phyloP scores from a whole-genome alignment of 2,888 invertebrate species.

The Synanthedon myopaeformis region DNA sequence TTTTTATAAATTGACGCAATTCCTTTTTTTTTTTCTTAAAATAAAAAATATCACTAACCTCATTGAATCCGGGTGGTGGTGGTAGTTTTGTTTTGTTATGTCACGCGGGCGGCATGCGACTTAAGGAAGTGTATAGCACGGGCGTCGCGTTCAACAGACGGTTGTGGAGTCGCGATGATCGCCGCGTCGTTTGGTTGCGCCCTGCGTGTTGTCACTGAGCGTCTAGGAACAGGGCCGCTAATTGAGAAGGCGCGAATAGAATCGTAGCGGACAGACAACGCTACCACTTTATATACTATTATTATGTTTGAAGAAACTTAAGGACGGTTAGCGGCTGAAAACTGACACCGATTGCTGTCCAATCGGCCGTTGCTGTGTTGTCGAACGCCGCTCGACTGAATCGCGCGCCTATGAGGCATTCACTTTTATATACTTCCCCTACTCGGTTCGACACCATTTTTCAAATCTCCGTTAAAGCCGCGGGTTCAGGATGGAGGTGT shows the following conservation, averaged over 20 bases:
- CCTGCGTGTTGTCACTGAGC: constrained; percentile 18
- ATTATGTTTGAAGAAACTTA: constrained; percentile 5
- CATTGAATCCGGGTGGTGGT: constrained; percentile 29
- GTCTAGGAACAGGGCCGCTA: constrained; percentile 7
- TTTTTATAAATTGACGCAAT: background rate
- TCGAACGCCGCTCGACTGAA: constrained; percentile 49
- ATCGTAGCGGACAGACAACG: background rate
- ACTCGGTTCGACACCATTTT: constrained; percentile 29
- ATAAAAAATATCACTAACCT: constrained; percentile 24
- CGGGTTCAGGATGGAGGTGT: constrained; percentile 16
- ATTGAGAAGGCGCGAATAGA: constrained; percentile 15
- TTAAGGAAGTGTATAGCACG: constrained; percentile 11
- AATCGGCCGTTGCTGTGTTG: constrained; percentile 27
- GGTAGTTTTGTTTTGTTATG: constrained; percentile 18
- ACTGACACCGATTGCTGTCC: constrained; percentile 8
- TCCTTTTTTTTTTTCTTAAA: constrained; percentile 1
- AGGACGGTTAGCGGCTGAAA: constrained; percentile 11
- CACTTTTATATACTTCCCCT: constrained; percentile 60
- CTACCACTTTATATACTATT: background rate
- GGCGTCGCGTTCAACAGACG: constrained; percentile 22
- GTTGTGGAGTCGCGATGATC: constrained; percentile 14
- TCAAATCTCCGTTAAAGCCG: constrained; percentile 28
- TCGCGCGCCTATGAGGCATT: constrained; percentile 39
- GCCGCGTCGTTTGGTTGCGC: constrained; percentile 9
- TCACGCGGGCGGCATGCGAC: constrained; percentile 26